These are phyloP conservation scores for Sminthurinus aureus DNA, from an alignment of 2,888 invertebrate genomes.

Conservation along the genomic window DNA sequence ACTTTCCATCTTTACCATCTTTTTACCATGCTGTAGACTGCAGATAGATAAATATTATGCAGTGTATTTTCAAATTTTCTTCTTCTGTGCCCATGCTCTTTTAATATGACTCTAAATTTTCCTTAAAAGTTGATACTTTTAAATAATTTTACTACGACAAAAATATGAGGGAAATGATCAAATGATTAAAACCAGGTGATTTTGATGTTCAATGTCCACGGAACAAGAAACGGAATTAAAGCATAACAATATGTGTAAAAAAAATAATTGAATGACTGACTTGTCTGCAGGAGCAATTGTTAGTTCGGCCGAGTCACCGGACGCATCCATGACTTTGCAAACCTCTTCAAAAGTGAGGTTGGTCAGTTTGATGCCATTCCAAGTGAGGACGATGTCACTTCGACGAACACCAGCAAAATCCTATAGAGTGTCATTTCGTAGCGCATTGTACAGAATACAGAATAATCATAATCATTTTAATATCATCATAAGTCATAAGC, in stretches of 20 bases:
- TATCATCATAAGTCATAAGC: too few species aligned
- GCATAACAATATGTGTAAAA: neutral
- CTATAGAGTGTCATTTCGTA: too few species aligned
- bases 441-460: too few species aligned
- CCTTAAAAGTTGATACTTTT: too few species aligned
- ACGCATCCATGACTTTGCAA: constrained; percentile 85
- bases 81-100: neutral
- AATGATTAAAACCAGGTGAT: too few species aligned
- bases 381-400: constrained; percentile 90
- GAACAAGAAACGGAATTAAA: neutral
- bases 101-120: neutral
- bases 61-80: too few species aligned
- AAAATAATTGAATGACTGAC: constrained; percentile 44
- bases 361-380: constrained; percentile 87
- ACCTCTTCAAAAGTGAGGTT: constrained; percentile 95
- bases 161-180: too few species aligned
- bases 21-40: too few species aligned
- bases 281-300: constrained; percentile 55
- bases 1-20: too few species aligned
- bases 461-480: too few species aligned
- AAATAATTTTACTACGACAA: too few species aligned
- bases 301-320: constrained; percentile 85
- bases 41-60: too few species aligned
- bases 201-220: neutral
- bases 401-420: constrained; percentile 87